Percentiles rank a stretch among this genome's conserved stretches.
Evolutionary conservation across 2,888 invertebrate species (phyloP).

Genomic region (Drosophila lutescens): DNA sequence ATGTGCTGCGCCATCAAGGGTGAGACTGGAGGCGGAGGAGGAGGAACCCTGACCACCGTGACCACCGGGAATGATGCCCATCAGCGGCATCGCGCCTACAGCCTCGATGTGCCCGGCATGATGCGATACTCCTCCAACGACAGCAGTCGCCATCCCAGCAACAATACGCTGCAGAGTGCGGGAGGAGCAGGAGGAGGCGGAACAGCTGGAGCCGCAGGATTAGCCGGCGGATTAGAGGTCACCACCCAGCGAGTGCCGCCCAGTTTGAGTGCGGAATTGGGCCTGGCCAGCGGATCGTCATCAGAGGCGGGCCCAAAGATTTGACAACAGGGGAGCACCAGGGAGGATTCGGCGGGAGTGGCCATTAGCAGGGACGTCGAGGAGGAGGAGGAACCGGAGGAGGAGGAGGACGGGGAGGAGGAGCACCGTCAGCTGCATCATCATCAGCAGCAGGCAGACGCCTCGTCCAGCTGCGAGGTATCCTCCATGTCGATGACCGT

Average conservation of each 20-base stretch:
- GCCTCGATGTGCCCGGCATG: constrained; percentile 82
- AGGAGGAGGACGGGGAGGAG: constrained; percentile 18
- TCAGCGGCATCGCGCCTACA: constrained; percentile 82
- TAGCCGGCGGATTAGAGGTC: constrained; percentile 37
- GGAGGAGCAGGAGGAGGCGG: constrained; percentile 64
- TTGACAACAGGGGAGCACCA: constrained; percentile 84
- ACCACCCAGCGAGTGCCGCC: constrained; percentile 67
- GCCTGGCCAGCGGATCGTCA: constrained; percentile 77
- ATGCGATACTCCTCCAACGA: constrained; percentile 82
- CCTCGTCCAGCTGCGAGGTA: constrained; percentile 82
- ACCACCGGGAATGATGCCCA: constrained; percentile 16
- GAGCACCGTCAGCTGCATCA: constrained; percentile 51
- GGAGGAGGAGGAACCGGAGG: constrained; percentile 4
- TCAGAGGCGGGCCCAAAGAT: constrained; percentile 82
- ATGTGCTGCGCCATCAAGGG: constrained; percentile 82
- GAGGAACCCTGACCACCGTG: not conserved
- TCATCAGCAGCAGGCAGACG: constrained; percentile 64
- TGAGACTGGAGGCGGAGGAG: constrained; percentile 2
- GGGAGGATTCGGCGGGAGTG: constrained; percentile 38
- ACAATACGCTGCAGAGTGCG: constrained; percentile 83
- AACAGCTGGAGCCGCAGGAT: constrained; percentile 12
- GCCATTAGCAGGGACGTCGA: constrained; percentile 13
- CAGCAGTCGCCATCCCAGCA: constrained; percentile 83
- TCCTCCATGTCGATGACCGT: constrained; percentile 83
- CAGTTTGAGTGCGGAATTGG: constrained; percentile 79